phyloP scores from a whole-genome alignment of 2,888 invertebrate genomes.

The Cryptocephalus moraei region DNA sequence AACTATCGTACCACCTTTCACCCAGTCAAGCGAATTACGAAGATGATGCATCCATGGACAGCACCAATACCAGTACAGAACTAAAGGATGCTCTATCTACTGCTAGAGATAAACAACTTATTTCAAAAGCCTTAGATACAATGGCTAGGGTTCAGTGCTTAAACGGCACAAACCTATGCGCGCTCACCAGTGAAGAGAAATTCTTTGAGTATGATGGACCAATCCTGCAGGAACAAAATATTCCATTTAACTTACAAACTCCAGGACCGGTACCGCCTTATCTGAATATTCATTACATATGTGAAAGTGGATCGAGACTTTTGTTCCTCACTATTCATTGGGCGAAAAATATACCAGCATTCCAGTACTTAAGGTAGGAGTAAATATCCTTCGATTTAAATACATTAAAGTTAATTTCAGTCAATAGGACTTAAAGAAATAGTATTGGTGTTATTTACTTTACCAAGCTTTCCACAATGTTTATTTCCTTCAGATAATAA shows the following conservation, averaged over 20 bases:
- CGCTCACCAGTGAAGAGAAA: constrained; percentile 31
- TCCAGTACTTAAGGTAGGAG: constrained; percentile 63
- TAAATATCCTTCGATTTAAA: no score
- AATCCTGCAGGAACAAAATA: constrained; percentile 57
- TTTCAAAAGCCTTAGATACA: constrained; percentile 62
- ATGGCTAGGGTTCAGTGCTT: constrained; percentile 44
- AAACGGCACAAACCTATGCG: constrained; percentile 31
- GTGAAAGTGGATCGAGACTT: constrained; percentile 88
- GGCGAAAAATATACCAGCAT: constrained; percentile 76
- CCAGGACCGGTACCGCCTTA: constrained; percentile 75
- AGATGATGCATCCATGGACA: constrained; percentile 48
- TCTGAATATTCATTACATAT: constrained; percentile 87
- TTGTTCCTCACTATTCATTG: constrained; percentile 86
- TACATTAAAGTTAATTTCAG: no score
- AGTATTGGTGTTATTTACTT: no score
- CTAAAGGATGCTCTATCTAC: constrained; percentile 49
- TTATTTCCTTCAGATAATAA: no score
- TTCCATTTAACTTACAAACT: constrained; percentile 66
- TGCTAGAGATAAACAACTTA: constrained; percentile 48
- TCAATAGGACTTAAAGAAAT: no score
- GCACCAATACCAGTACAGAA: constrained; percentile 40
- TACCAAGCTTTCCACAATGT: no score
- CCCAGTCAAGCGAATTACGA: constrained; percentile 42
- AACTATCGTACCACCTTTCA: constrained; percentile 34
- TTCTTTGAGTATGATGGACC: constrained; percentile 46